Conservation (phyloP, 2,797 vertebrate genomes). For the Lacerta agilis region DNA sequence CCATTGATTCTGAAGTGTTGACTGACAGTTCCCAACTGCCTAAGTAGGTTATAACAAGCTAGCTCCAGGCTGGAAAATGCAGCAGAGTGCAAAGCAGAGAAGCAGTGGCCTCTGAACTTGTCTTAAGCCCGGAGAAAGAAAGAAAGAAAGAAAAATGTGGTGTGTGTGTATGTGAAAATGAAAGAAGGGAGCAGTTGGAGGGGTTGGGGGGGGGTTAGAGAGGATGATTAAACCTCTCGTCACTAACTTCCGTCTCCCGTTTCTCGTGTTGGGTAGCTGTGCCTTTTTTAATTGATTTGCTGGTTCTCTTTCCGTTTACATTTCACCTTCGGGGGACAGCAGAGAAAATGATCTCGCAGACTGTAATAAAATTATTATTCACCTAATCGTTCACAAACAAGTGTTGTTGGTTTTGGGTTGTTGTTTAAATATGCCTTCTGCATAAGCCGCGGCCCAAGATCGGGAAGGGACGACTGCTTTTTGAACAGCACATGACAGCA, state of each 20-base stretch:
- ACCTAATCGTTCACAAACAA: constrained; percentile 88
- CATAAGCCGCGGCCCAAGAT: constrained; percentile 12
- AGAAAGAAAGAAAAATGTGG: constrained; percentile 28
- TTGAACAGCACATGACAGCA: background rate
- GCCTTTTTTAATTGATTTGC: constrained; percentile 74
- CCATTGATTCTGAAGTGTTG: constrained; percentile 78
- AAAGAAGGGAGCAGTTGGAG: constrained; percentile 44
- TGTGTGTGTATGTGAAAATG: constrained; percentile 34
- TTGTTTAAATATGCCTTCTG: constrained; percentile 30
- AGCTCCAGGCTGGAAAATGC: constrained; percentile 73
- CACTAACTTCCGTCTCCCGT: constrained; percentile 44
- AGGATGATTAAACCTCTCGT: constrained; percentile 16
- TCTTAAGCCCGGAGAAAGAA: constrained; percentile 68
- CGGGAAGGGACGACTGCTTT: background rate
- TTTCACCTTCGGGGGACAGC: constrained; percentile 78
- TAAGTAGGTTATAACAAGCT: constrained; percentile 81
- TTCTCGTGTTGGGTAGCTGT: constrained; percentile 61
- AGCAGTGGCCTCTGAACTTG: constrained; percentile 70
- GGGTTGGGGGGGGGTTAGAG: background rate
- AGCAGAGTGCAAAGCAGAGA: constrained; percentile 70
- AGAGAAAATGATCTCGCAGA: constrained; percentile 82
- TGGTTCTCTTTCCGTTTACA: constrained; percentile 70
- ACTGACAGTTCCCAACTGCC: constrained; percentile 76
- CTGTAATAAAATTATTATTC: constrained; percentile 90
- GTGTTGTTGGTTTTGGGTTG: constrained; percentile 66